phyloP scores from a whole-genome alignment of 2,888 invertebrate genomes.

The Sicus ferrugineus region DNA sequence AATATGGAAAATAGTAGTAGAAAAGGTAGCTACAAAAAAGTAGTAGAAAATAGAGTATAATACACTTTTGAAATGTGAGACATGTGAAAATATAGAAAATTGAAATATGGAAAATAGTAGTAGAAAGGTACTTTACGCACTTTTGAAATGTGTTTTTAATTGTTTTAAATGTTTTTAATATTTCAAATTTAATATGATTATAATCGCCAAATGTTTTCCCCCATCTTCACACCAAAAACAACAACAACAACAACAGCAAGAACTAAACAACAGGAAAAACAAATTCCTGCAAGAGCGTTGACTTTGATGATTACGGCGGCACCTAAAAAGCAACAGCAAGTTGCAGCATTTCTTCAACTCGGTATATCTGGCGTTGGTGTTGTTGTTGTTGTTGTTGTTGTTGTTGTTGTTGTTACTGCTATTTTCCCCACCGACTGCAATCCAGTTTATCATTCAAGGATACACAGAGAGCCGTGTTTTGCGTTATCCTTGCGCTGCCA shows the following conservation, averaged over 20 bases:
- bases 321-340: slow-evolving; percentile 9
- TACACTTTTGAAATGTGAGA: too few relatives aligned
- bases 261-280: neutral
- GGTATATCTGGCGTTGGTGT: neutral
- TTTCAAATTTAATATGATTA: neutral
- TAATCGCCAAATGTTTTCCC: neutral
- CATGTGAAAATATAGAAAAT: too few relatives aligned
- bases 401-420: neutral
- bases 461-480: neutral
- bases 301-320: slow-evolving; percentile 9
- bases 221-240: neutral
- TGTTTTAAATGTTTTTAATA: too few relatives aligned
- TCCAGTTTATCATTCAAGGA: slow-evolving; percentile 20
- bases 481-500: slow-evolving; percentile 5
- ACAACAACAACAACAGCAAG: neutral
- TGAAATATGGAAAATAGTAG: too few relatives aligned
- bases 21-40: too few relatives aligned
- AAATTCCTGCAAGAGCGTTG: neutral
- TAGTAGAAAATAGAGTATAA: too few relatives aligned
- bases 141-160: too few relatives aligned
- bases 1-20: too few relatives aligned
- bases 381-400: slow-evolving; percentile 3
- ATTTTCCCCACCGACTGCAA: slow-evolving; percentile 2
- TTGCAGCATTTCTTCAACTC: neutral
- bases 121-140: too few relatives aligned